Conservation (phyloP, 1,140 invertebrate species). For the Trichomalopsis sarcophagae region DNA sequence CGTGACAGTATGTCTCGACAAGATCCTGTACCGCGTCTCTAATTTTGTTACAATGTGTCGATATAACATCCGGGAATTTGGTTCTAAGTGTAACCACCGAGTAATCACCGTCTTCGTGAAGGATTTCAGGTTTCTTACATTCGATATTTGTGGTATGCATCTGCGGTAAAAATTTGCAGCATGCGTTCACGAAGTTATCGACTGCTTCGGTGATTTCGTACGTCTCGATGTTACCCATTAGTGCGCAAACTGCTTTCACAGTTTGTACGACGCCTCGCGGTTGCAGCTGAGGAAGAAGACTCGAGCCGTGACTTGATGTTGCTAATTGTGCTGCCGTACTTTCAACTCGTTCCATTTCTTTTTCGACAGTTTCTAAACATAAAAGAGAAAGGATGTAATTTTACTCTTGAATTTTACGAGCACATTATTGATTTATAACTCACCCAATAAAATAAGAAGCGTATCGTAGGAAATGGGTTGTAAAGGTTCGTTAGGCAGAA, state of each 20-base stretch:
- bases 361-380: conserved; percentile 84
- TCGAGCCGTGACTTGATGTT: conserved; percentile 71
- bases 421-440: conserved; percentile 57
- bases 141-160: conserved; percentile 73
- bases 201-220: conserved; percentile 86
- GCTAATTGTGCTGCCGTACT: conserved; percentile 77
- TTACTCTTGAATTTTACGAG: neutral
- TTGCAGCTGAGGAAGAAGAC: conserved; percentile 74
- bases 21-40: conserved; percentile 84
- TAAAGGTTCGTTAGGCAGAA: conserved; percentile 83
- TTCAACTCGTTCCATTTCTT: conserved; percentile 86
- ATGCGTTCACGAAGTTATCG: conserved; percentile 81
- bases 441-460: conserved; percentile 86
- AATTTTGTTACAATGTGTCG: conserved; percentile 80
- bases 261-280: conserved; percentile 86
- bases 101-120: conserved; percentile 79
- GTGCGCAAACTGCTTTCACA: conserved; percentile 92
- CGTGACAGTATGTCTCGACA: conserved; percentile 87
- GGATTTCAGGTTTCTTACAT: conserved; percentile 76
- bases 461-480: conserved; percentile 85
- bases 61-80: conserved; percentile 77
- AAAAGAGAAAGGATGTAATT: conserved; percentile 31
- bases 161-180: conserved; percentile 73
- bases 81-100: conserved; percentile 77
- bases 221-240: conserved; percentile 92